phyloP scores from a whole-genome alignment of 2,888 invertebrate genomes.

The Piscicola geometra region DNA sequence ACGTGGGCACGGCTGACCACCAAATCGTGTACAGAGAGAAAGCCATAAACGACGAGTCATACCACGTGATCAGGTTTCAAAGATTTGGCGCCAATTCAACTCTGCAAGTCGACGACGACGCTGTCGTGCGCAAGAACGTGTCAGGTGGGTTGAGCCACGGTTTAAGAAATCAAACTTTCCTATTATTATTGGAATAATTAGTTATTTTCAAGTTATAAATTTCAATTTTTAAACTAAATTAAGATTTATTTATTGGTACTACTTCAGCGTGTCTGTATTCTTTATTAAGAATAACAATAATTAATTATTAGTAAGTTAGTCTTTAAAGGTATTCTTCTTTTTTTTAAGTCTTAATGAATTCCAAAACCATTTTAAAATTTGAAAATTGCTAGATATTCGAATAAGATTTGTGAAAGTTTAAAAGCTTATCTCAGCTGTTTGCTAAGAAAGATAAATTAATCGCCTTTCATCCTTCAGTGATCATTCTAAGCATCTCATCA shows the following conservation, averaged over 20 bases:
- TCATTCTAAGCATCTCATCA: not conserved
- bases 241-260: too few relatives aligned
- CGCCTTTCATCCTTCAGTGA: not conserved
- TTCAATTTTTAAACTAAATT: too few relatives aligned
- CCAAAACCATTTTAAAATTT: not conserved
- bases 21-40: constrained; percentile 65
- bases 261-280: too few relatives aligned
- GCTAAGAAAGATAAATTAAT: not conserved
- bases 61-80: constrained; percentile 85
- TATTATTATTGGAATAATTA: too few relatives aligned
- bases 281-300: too few relatives aligned
- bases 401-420: too few relatives aligned
- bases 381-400: too few relatives aligned
- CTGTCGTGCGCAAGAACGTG: constrained; percentile 72
- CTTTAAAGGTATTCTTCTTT: too few relatives aligned
- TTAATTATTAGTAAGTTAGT: too few relatives aligned
- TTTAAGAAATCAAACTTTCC: too few relatives aligned
- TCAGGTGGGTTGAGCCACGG: constrained; percentile 63
- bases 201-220: not conserved
- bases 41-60: constrained; percentile 82
- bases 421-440: not conserved
- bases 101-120: constrained; percentile 79
- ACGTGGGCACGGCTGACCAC: constrained; percentile 84
- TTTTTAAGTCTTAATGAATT: not conserved
- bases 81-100: constrained; percentile 83